Base-by-base conservation (phyloP, 1,140 invertebrate species). In the Anoplophora glabripennis region DNA sequence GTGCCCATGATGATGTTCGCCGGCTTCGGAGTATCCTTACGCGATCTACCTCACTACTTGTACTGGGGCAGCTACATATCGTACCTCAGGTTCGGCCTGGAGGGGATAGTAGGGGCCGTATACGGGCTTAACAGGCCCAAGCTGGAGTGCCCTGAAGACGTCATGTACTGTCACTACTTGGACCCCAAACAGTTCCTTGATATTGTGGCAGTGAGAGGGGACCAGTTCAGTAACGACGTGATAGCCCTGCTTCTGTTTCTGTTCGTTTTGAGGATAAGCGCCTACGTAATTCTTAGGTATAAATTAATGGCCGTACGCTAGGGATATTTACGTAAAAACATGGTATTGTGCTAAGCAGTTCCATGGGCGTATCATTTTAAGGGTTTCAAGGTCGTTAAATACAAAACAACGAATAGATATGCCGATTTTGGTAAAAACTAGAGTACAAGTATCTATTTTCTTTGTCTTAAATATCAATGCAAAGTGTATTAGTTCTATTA, bases 1-100 rank as follows among this genome's bases (percentile, higher is more conserved):
- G 88, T 92, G 12, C 88, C 89, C 7, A 84, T 91, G 82, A 92
- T 92, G 90, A 91, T 92, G 89, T 92, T 92, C 64, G 86, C 89
- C 49, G 89, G 89, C 21, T 92, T 92, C 67, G 89, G 89, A 0
- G 89, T 92, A 0, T 85, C 86, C 0, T 72, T 92, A 5, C 74
- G 82, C 0, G 89, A 92, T 75, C 75, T 92, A 69, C 93, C 93
- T 0, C 63, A 69, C 0, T 93, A 94, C 70, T 75, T 96, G 0
- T 84, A 88, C 67, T 95, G 92, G 91, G 88, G 94, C 0, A 92
- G 87, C 21, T 90, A 94, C 67, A 76, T 94, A 41, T 94, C 91
- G 12, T 96, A 93, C 70, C 76, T 95, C 17, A 80, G 92, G 67
- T 96, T 93, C 70, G 89, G 89, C 4, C 80, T 95, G n/a, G 93